A percentile compares a stretch with the other conserved stretches of the same genome.
phyloP scores from a whole-genome alignment of 2,113 vertebrate genomes.

The Xiphophorus couchianus region DNA sequence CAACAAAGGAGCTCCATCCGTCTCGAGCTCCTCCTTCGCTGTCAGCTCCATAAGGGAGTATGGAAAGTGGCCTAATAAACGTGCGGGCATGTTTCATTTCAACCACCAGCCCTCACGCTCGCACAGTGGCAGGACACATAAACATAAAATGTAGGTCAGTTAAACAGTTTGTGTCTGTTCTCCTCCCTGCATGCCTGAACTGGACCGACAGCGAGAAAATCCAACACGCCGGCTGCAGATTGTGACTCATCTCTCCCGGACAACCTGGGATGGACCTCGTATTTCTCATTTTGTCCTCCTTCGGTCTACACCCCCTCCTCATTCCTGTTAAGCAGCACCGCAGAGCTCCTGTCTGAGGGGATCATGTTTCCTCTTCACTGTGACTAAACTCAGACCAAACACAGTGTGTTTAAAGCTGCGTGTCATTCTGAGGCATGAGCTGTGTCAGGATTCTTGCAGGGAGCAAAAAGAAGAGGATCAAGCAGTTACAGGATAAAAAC shows the following conservation, averaged over 20 bases:
- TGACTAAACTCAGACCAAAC: constrained; percentile 13
- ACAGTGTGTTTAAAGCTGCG: constrained; percentile 32
- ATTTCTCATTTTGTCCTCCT: constrained; percentile 9
- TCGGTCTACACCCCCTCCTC: not conserved
- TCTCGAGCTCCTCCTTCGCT: constrained; percentile 41
- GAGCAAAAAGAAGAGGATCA: constrained; percentile 8
- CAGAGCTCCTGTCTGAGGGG: constrained; percentile 8
- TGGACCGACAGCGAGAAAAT: constrained; percentile 61
- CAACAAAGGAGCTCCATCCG: constrained; percentile 37
- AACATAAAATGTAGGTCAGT: constrained; percentile 74
- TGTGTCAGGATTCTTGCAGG: constrained; percentile 15
- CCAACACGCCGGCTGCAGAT: constrained; percentile 63
- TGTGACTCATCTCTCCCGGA: constrained; percentile 71
- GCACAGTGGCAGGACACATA: constrained; percentile 51
- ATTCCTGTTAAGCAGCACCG: not conserved
- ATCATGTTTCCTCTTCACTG: constrained; percentile 18
- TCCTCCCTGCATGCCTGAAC: constrained; percentile 51
- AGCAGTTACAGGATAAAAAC: constrained; percentile 12
- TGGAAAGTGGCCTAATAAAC: constrained; percentile 51
- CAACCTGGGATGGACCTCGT: constrained; percentile 46
- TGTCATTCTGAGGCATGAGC: constrained; percentile 34
- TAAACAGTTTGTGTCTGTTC: constrained; percentile 69
- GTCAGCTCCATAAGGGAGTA: constrained; percentile 51
- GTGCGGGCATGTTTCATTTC: constrained; percentile 63
- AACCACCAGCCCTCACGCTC: constrained; percentile 45